Evolutionary conservation across 1,140 invertebrate genomes (phyloP).

Genomic region (Pseudomyrmex pallidus): DNA sequence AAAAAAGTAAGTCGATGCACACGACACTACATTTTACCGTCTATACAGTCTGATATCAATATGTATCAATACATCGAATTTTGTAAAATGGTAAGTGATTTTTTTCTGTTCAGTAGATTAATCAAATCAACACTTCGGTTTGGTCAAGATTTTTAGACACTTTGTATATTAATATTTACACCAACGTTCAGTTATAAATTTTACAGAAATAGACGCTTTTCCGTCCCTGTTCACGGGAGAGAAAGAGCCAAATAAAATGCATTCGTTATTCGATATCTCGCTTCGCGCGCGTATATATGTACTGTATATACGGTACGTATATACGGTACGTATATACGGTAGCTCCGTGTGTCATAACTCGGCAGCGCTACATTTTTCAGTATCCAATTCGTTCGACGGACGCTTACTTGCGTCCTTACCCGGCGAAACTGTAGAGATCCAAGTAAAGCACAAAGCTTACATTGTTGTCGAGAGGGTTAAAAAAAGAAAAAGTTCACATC

Average conservation of each 20-base stretch:
- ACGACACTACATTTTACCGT: not conserved
- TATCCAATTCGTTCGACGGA: constrained; percentile 37
- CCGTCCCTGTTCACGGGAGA: not conserved
- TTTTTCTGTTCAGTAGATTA: too few relatives aligned
- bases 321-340: not conserved
- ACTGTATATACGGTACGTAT: not conserved
- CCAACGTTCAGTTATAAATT: not conserved
- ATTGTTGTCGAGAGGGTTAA: constrained; percentile 1
- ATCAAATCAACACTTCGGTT: not conserved
- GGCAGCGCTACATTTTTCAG: constrained; percentile 54
- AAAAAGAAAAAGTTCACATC: constrained; percentile 28
- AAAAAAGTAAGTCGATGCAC: constrained; percentile 1
- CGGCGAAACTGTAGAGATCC: constrained; percentile 29
- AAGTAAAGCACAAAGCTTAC: constrained; percentile 18
- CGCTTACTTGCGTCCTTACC: constrained; percentile 9
- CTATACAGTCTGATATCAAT: not conserved
- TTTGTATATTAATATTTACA: not conserved
- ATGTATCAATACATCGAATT: not conserved
- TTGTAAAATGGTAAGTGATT: too few relatives aligned
- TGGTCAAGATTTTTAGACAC: too few relatives aligned
- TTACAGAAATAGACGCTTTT: not conserved
- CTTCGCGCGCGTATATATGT: not conserved
- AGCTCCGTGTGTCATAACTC: constrained; percentile 49
- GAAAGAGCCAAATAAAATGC: constrained; percentile 48
- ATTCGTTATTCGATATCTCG: constrained; percentile 51